Evolutionary conservation across 2,888 invertebrate genomes (phyloP).

Genomic region (Drosophila tripunctata): DNA sequence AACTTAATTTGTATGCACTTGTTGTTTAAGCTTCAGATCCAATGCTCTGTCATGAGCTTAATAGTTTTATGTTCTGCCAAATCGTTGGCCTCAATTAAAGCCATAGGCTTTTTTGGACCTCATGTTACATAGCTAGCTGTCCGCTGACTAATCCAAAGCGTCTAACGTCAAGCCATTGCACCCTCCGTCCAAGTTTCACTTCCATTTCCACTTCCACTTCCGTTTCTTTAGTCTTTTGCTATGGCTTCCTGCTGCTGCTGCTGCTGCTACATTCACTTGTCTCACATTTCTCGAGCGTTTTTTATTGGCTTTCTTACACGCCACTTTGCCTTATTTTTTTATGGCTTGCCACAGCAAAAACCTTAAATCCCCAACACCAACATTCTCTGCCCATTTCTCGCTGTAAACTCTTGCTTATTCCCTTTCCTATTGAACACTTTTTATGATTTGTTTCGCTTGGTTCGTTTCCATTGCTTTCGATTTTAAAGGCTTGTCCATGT

Average conservation of each 20-base stretch:
- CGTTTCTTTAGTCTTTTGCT: slow-evolving; percentile 17
- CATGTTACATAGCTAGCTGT: slow-evolving; percentile 24
- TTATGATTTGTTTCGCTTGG: slow-evolving; percentile 72
- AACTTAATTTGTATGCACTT: not conserved
- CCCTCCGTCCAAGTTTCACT: not conserved
- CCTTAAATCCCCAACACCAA: slow-evolving; percentile 51
- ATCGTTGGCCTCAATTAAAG: slow-evolving; percentile 42
- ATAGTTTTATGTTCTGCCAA: slow-evolving; percentile 29
- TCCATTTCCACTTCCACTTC: not conserved
- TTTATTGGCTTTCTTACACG: slow-evolving; percentile 68
- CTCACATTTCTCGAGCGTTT: slow-evolving; percentile 51
- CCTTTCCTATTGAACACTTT: slow-evolving; percentile 27
- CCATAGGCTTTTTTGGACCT: slow-evolving; percentile 12
- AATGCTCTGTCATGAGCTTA: not conserved
- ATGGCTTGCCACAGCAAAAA: slow-evolving; percentile 64
- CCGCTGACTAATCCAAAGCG: slow-evolving; percentile 54
- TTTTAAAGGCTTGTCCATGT: slow-evolving; percentile 58
- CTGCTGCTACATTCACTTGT: slow-evolving; percentile 45
- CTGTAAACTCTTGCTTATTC: not conserved
- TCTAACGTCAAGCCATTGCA: slow-evolving; percentile 13
- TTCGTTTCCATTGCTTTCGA: slow-evolving; percentile 56
- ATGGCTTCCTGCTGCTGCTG: slow-evolving; percentile 47
- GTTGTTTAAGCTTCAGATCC: not conserved
- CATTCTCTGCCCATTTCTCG: not conserved
- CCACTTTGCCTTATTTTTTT: slow-evolving; percentile 60